These are phyloP conservation scores for Diploscapter pachys DNA, from an alignment of 1,140 invertebrate species.

Conservation along the genomic window DNA sequence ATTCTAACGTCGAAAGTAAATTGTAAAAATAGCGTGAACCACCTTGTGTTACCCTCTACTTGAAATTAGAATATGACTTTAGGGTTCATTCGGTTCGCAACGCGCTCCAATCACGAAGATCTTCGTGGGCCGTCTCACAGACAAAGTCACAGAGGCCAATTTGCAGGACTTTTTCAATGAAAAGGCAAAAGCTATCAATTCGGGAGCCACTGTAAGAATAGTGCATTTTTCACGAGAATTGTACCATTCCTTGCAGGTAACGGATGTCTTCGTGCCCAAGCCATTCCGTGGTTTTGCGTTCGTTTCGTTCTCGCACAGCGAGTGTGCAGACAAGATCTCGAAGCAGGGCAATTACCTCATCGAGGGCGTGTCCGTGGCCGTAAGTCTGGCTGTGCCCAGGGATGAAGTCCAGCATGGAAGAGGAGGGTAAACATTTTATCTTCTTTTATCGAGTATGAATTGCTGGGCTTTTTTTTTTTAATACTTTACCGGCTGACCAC, in stretches of 20 bases:
- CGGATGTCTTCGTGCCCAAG: conserved; percentile 27
- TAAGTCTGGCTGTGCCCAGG: conserved; percentile 7
- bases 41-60: too few species aligned
- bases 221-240: background rate
- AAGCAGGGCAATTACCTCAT: conserved; percentile 5
- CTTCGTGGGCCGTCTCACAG: conserved; percentile 28
- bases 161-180: conserved; percentile 28
- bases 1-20: too few species aligned
- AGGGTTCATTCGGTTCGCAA: too few species aligned
- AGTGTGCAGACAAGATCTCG: conserved; percentile 25
- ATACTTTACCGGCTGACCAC: background rate
- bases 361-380: conserved; percentile 5
- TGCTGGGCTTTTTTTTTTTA: background rate
- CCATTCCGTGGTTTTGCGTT: conserved; percentile 35
- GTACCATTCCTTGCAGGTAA: conserved; percentile 5
- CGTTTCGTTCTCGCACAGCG: conserved; percentile 26
- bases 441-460: too few species aligned
- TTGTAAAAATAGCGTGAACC: too few species aligned
- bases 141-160: conserved; percentile 21
- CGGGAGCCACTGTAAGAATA: background rate
- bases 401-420: background rate
- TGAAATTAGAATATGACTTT: too few species aligned
- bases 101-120: conserved; percentile 20
- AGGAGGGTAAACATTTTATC: too few species aligned
- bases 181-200: conserved; percentile 17